Evolutionary conservation across 2,113 vertebrate genomes (phyloP).

Genomic region (Rhadina sibilatrix): DNA sequence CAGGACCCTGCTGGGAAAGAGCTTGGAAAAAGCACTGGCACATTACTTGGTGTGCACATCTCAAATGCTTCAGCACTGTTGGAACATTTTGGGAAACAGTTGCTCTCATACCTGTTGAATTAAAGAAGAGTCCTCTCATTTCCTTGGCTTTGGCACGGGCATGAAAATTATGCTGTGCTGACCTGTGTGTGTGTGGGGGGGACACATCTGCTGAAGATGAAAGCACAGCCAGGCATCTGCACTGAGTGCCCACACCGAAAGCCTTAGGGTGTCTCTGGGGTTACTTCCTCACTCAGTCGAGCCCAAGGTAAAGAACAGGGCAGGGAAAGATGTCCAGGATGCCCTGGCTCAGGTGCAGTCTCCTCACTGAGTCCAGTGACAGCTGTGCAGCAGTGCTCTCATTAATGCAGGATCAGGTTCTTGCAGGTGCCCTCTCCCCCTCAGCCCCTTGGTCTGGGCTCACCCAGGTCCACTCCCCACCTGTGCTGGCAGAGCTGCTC

Average conservation of each 20-base stretch:
- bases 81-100: not conserved
- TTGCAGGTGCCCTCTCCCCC: not conserved
- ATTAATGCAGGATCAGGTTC: not conserved
- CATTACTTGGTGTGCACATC: not conserved
- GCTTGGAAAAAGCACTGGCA: not conserved
- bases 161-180: not conserved
- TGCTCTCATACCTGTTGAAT: not conserved
- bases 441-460: not conserved
- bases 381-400: not conserved
- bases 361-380: not conserved
- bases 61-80: not conserved
- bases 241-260: not conserved
- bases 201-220: not conserved
- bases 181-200: not conserved
- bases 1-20: not conserved
- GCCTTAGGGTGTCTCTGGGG: not conserved
- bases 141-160: not conserved
- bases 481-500: not conserved
- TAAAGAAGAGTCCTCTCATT: not conserved
- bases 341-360: not conserved
- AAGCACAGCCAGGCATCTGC: not conserved
- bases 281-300: not conserved
- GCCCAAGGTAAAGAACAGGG: not conserved
- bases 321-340: not conserved
- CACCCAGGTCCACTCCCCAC: no score